These are phyloP conservation scores for Henricia sp. DNA, from an alignment of 53 echinoderm and acorn worm species.

Conservation along the genomic window DNA sequence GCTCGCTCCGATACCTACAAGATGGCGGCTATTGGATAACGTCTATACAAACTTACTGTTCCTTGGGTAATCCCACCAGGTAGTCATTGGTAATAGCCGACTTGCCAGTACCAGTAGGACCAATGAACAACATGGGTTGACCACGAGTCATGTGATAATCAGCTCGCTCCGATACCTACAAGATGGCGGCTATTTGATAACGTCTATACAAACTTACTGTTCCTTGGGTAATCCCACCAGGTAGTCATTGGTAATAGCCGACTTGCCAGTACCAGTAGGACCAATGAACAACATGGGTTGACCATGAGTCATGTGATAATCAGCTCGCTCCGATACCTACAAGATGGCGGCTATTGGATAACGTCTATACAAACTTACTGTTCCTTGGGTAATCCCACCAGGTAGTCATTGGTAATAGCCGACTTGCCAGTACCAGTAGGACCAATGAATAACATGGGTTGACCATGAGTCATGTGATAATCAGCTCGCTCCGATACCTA, in stretches of 20 bases:
- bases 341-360: no score
- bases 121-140: no score
- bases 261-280: slow-evolving; percentile 93
- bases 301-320: slow-evolving; percentile 78
- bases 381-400: slow-evolving; percentile 91
- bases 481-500: no score
- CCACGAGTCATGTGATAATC: no score
- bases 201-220: slow-evolving; percentile 69
- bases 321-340: no score
- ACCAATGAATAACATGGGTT: slow-evolving; percentile 83
- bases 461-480: slow-evolving; percentile 76
- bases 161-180: no score
- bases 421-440: slow-evolving; percentile 96
- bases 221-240: slow-evolving; percentile 86
- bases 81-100: no score
- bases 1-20: no score
- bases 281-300: slow-evolving; percentile 83
- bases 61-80: slow-evolving; percentile 86
- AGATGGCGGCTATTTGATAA: no score
- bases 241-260: slow-evolving; percentile 92
- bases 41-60: slow-evolving; percentile 74
- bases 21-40: no score
- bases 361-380: slow-evolving; percentile 76
- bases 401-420: slow-evolving; percentile 89
- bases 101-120: no score